These are phyloP conservation scores for Brachionus asplanchnoidis DNA, from an alignment of 1,140 invertebrate species.

Conservation along the genomic window DNA sequence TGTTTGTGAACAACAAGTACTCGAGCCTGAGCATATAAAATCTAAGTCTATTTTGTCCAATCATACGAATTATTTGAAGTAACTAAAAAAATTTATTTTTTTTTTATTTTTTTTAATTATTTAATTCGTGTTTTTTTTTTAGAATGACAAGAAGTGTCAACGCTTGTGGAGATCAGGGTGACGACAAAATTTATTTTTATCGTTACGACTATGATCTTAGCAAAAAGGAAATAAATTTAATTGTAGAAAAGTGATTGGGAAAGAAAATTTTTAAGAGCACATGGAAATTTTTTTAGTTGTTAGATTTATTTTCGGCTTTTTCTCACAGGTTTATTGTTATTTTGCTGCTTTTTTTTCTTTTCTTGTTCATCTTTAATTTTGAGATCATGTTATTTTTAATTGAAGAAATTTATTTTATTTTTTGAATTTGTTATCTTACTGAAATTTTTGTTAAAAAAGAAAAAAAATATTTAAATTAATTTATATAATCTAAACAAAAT, in stretches of 20 bases:
- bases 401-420: background rate
- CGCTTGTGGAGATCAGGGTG: background rate
- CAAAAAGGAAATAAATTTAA: conserved; percentile 11
- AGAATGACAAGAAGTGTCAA: background rate
- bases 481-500: background rate
- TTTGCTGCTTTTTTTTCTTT: background rate
- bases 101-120: background rate
- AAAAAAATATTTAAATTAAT: background rate
- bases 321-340: background rate
- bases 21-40: background rate
- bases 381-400: background rate
- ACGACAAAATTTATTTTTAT: conserved; percentile 19
- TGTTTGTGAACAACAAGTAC: background rate
- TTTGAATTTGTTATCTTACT: background rate
- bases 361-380: background rate
- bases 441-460: background rate
- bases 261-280: background rate
- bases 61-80: conserved; percentile 21
- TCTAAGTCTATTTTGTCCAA: conserved; percentile 16
- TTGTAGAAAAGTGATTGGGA: background rate
- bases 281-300: background rate
- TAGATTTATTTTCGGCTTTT: background rate
- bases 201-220: background rate
- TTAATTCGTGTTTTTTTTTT: background rate
- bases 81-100: background rate